These are phyloP conservation scores for Drosophila mayri DNA, from an alignment of 1,140 invertebrate species.

Conservation along the genomic window DNA sequence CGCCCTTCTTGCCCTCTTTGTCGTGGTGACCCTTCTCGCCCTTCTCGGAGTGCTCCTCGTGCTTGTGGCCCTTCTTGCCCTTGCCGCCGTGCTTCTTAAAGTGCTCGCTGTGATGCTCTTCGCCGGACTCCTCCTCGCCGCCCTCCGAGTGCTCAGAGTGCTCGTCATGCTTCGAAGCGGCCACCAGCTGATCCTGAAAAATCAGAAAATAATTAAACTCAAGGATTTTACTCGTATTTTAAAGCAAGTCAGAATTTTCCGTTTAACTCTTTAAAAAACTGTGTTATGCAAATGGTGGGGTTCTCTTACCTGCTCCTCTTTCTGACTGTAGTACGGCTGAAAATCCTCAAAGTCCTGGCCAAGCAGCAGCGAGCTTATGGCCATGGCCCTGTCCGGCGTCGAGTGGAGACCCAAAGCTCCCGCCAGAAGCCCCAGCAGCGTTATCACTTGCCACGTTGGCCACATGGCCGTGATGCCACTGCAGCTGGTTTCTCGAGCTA, in stretches of 20 bases:
- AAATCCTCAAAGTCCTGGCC: conserved; percentile 48
- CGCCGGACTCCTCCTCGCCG: conserved; percentile 86
- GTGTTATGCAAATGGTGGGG: background rate
- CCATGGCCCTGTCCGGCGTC: conserved; percentile 57
- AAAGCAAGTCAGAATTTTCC: background rate
- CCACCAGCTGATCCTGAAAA: conserved; percentile 67
- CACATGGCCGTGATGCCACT: conserved; percentile 26
- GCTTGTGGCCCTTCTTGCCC: conserved; percentile 83
- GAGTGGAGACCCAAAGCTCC: conserved; percentile 52
- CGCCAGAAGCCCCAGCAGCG: conserved; percentile 53
- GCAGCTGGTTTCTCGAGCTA: conserved; percentile 25
- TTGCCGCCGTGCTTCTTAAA: conserved; percentile 87
- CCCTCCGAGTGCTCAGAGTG: conserved; percentile 69
- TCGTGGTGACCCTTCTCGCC: conserved; percentile 90
- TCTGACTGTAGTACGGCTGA: conserved; percentile 31
- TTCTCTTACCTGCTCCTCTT: conserved; percentile 9
- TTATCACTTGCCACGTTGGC: conserved; percentile 58
- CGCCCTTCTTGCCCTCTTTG: conserved; percentile 89
- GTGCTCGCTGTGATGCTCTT: conserved; percentile 87
- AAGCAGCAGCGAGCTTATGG: conserved; percentile 51
- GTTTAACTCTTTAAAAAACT: background rate
- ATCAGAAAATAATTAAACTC: background rate
- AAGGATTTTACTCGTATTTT: background rate
- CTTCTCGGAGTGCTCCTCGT: conserved; percentile 71
- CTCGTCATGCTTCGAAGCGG: conserved; percentile 70